Conservation (phyloP, 2,797 vertebrate species). For the Kryptopterus vitreolus region DNA sequence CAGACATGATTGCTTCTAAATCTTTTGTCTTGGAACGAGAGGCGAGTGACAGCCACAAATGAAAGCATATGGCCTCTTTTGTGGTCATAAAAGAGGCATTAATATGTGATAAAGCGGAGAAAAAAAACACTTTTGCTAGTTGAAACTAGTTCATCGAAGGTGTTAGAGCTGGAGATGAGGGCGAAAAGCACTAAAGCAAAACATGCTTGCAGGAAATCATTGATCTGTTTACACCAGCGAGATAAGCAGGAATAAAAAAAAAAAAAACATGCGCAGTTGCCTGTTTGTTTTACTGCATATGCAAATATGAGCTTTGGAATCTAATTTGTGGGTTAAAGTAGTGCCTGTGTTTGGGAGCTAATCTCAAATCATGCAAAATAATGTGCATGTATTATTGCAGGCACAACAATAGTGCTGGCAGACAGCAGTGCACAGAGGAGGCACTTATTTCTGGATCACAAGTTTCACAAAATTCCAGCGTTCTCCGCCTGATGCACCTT, state of each 20-base stretch:
- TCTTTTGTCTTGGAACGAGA: constrained; percentile 62
- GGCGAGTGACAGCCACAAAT: constrained; percentile 17
- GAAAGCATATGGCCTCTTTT: constrained; percentile 64
- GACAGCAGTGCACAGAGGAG: constrained; percentile 20
- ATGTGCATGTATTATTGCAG: constrained; percentile 41
- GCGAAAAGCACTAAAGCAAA: constrained; percentile 38
- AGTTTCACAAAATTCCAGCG: constrained; percentile 15
- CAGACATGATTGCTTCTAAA: constrained; percentile 67
- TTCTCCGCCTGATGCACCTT: constrained; percentile 35
- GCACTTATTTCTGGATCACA: constrained; percentile 14
- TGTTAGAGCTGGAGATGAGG: constrained; percentile 25
- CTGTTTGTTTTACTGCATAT: constrained; percentile 49
- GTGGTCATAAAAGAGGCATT: constrained; percentile 15
- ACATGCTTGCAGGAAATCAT: constrained; percentile 45
- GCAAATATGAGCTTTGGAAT: constrained; percentile 63
- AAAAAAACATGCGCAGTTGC: constrained; percentile 17
- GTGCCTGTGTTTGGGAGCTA: constrained; percentile 24
- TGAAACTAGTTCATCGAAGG: constrained; percentile 29
- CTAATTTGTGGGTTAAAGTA: constrained; percentile 42
- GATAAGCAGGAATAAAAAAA: constrained; percentile 44
- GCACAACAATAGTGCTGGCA: constrained; percentile 28
- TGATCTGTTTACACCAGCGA: constrained; percentile 53
- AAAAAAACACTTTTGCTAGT: background rate
- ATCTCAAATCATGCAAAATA: constrained; percentile 52
- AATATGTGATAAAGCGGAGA: constrained; percentile 3